A percentile compares a stretch with the other conserved stretches of the same genome.
These are phyloP conservation scores for Brotula barbata DNA, from an alignment of 2,797 vertebrate species.

Conservation along the genomic window DNA sequence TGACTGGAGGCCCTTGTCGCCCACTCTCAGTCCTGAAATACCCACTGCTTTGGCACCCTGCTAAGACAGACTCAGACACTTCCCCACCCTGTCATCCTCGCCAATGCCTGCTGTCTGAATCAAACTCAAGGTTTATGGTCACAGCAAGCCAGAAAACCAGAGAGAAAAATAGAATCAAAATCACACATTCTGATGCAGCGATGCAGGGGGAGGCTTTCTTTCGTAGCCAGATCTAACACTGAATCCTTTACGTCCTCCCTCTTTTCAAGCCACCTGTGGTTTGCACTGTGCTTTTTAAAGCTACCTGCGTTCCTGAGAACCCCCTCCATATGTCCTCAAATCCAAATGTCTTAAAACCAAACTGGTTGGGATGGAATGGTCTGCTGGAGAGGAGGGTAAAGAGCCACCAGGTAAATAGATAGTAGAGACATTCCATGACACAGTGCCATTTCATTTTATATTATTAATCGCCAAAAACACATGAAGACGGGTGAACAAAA, in stretches of 20 bases:
- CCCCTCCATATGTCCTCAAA: slow-evolving; percentile 36
- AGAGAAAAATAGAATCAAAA: slow-evolving; percentile 63
- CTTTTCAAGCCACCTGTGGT: slow-evolving; percentile 53
- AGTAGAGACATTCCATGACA: too few species aligned
- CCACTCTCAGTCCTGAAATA: slow-evolving; percentile 66
- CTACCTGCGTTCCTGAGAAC: slow-evolving; percentile 41
- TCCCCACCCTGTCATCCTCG: slow-evolving; percentile 16
- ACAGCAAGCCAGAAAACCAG: slow-evolving; percentile 48
- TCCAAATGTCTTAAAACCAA: slow-evolving; percentile 26
- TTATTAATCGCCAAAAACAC: too few species aligned
- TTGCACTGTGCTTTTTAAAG: slow-evolving; percentile 41
- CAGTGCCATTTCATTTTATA: too few species aligned
- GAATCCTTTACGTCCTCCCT: slow-evolving; percentile 56
- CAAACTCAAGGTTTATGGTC: slow-evolving; percentile 44
- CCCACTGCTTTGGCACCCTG: slow-evolving; percentile 51
- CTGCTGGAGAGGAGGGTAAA: too few species aligned
- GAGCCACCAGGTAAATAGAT: too few species aligned
- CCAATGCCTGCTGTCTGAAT: slow-evolving; percentile 42
- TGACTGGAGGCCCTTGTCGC: slow-evolving; percentile 29
- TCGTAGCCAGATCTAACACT: slow-evolving; percentile 49
- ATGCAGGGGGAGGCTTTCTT: slow-evolving; percentile 67
- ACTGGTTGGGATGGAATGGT: slow-evolving; percentile 17
- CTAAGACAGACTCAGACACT: slow-evolving; percentile 36
- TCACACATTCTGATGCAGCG: slow-evolving; percentile 62
- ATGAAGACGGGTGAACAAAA: too few species aligned